Conservation (phyloP, 2,888 invertebrate genomes). For the Allygus modestus region DNA sequence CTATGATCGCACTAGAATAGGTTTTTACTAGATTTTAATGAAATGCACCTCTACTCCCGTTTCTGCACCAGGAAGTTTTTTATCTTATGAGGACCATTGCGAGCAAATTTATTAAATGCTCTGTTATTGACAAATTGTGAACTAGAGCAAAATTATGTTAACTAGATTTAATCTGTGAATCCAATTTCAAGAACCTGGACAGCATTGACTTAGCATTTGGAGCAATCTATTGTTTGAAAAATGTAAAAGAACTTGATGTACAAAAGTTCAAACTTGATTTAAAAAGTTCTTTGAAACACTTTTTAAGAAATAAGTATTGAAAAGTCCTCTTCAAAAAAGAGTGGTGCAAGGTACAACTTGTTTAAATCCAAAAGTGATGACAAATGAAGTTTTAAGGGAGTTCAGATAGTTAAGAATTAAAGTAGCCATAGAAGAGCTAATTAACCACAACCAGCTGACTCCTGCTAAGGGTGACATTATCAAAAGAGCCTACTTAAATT, state of each 20-base stretch:
- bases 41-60: neutral
- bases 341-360: neutral
- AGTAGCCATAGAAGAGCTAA: conserved; percentile 4
- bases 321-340: conserved; percentile 23
- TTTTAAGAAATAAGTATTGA: neutral
- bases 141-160: neutral
- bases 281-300: neutral
- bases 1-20: neutral
- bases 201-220: conserved; percentile 11
- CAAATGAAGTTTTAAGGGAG: neutral
- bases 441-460: neutral
- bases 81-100: neutral
- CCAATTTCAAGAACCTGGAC: neutral
- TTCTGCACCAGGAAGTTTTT: conserved; percentile 15
- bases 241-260: neutral
- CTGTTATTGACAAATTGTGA: neutral
- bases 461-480: conserved; percentile 6
- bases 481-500: neutral
- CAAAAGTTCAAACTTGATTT: neutral
- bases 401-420: neutral
- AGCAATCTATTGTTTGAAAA: neutral
- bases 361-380: neutral
- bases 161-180: neutral
- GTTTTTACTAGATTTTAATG: neutral
- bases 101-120: neutral